Evolutionary conservation across 1,140 invertebrate species (phyloP), one percentile per base, ranked within the genome.

Genomic region (Vanessa tameamea): DNA sequence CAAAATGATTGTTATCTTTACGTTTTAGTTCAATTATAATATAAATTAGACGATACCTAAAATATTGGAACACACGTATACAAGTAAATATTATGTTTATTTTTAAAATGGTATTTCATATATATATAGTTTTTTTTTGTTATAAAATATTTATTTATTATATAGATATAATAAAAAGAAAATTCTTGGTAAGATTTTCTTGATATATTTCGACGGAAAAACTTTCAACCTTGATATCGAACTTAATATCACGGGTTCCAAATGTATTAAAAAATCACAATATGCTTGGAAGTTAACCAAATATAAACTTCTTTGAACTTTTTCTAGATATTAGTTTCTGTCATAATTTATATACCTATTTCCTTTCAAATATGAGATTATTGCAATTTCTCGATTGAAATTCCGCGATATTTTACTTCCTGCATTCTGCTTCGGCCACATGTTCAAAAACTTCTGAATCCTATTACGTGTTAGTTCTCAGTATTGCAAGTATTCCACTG

Each of bases 351-450:
- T 57, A 57, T 23, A 57, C 16, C 48, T 57, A 57, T 23, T 23
- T 57, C 12, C 9, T 57, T 57, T 57, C 55, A 57, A 57, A 57
- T 26, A 57, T 57, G 20, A 57, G 55, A 23, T 53, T 53, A 53
- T 23, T 57, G 55, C 23, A 57, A 26, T 57, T 57, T 26, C 55
- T 23, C 16, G 57, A 37, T 61, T 9, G 57, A 61, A 61, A n/a
- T 37, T 61, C 26, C 26, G 57, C 57, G 6, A 26, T 37, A 61
- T 57, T 20, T 23, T 61, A 61, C 57, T 61, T 61, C 13, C 8
- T 31, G 31, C 31, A 15, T 61, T 61, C 23, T 61, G 23, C 23
- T 31, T 61, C 26, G 14, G 13, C 57, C 57, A 15, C 57, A 37
- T 61, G 13, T 37, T 61, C 57, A 8, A 4, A 31, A 61, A 61